These are phyloP conservation scores for Elephas maximus DNA, from an alignment of 2,113 vertebrate species.

Conservation along the genomic window DNA sequence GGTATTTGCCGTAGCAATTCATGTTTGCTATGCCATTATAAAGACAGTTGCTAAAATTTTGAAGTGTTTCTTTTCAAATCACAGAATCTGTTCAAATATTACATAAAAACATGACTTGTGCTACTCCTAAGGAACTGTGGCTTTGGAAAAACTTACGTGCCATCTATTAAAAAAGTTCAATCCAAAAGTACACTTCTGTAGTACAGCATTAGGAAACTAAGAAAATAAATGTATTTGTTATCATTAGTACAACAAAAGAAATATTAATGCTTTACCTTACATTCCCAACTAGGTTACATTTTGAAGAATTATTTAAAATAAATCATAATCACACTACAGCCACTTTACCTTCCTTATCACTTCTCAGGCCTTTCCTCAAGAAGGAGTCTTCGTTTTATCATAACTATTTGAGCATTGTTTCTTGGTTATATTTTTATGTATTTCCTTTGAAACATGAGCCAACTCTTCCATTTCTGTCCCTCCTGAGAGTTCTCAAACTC, in stretches of 20 bases:
- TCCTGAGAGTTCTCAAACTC: constrained; percentile 21
- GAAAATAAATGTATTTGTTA: not conserved
- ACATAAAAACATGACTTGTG: not conserved
- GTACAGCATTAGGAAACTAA: not conserved
- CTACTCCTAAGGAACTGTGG: not conserved
- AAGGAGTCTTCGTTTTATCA: not conserved
- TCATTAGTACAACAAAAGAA: not conserved
- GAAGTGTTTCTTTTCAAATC: not conserved
- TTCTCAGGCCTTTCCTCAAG: not conserved
- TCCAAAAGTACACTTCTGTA: not conserved
- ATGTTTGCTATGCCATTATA: not conserved
- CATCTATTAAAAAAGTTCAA: not conserved
- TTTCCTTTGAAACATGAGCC: not conserved
- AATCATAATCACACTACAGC: too few species aligned
- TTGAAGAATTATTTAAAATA: not conserved
- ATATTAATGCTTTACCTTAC: not conserved
- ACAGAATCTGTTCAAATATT: not conserved
- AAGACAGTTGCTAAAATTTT: not conserved
- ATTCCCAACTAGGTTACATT: not conserved
- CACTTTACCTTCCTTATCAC: not conserved
- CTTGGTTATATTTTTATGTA: not conserved
- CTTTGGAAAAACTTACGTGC: not conserved
- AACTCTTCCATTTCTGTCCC: not conserved
- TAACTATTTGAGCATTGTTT: not conserved
- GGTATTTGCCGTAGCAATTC: not conserved